Evolutionary conservation across 1,140 invertebrate genomes (phyloP), one percentile per base, ranked within the genome.

Genomic region (Zaprionus ghesquierei): DNA sequence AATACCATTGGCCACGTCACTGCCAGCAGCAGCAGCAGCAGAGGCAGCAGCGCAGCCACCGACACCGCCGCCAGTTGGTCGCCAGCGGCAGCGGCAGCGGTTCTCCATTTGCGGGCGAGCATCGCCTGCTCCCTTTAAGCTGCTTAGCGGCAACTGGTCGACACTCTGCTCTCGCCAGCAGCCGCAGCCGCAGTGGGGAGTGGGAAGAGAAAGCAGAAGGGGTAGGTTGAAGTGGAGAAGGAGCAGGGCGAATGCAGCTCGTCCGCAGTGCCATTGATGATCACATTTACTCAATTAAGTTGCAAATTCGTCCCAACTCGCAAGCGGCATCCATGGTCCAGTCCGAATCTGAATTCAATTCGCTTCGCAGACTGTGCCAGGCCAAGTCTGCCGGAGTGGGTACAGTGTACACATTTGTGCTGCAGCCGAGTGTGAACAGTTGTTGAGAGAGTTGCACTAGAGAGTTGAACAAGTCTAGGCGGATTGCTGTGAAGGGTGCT

Each of bases 271-370:
- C 49, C 60, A 63, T 46, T 46, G 41, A 46, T 46, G 41, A 46
- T 18, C 41, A 12, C 60, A 53, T 35, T 53, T 63, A 53, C 60
- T 63, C 60, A 63, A 63, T 63, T 63, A 63, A 53, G 49, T 63
- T 63, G 60, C 60, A 63, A 63, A 51, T 50, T 44, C 49, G 49
- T 53, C n/a, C 23, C 49, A 20, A 46, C 18, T 20, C 6, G 15
- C 15, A 22, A 46, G n/a, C 27, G 41, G 41, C n/a, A 46, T 46
- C 18, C 41, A 8, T 46, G 18, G 2, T n/a, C n/a, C 41, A 44
- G 18, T 12, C 13, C 22, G n/a, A 27, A 41, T 22, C 2, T 25
- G 2, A 44, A 58, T 58, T 22, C n/a, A 38, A 58, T 41, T 41
- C 22, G 18, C 20, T 9, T 13, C 10, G 9, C 3, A 2, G 12